Percentiles rank a stretch among this genome's conserved stretches.
phyloP scores from a whole-genome alignment of 2,888 invertebrate species.

The Scaptomyza tumidula region DNA sequence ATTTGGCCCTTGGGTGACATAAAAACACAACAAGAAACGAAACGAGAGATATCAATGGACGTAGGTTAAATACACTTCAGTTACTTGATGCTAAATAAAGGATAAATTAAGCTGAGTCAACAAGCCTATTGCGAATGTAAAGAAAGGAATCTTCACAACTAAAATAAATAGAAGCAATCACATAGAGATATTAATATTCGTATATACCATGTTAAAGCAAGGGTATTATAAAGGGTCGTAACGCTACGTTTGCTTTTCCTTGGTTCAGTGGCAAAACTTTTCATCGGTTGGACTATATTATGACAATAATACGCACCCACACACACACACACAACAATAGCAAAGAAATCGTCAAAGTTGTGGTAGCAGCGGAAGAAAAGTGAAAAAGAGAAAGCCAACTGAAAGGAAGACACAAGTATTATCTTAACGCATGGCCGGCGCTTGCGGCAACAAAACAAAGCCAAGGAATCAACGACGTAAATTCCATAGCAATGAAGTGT shows the following conservation, averaged over 20 bases:
- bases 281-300: conserved; percentile 68
- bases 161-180: not conserved
- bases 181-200: not conserved
- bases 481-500: conserved; percentile 79
- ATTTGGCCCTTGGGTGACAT: conserved; percentile 69
- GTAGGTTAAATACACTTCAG: conserved; percentile 3
- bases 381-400: conserved; percentile 12
- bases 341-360: conserved; percentile 55
- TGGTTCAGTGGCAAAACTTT: conserved; percentile 69
- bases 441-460: conserved; percentile 69
- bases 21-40: conserved; percentile 45
- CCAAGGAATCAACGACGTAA: conserved; percentile 67
- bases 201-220: not conserved
- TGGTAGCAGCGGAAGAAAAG: conserved; percentile 15
- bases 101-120: not conserved
- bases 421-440: conserved; percentile 76
- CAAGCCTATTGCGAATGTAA: not conserved
- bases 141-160: not conserved
- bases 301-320: conserved; percentile 57
- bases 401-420: conserved; percentile 68
- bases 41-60: not conserved
- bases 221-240: conserved; percentile 34
- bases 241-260: conserved; percentile 33
- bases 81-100: not conserved
- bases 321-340: conserved; percentile 13